Evolutionary conservation across 2,888 invertebrate species (phyloP), one percentile per base, ranked within the genome.

Genomic region (Drosophila koepferae): DNA sequence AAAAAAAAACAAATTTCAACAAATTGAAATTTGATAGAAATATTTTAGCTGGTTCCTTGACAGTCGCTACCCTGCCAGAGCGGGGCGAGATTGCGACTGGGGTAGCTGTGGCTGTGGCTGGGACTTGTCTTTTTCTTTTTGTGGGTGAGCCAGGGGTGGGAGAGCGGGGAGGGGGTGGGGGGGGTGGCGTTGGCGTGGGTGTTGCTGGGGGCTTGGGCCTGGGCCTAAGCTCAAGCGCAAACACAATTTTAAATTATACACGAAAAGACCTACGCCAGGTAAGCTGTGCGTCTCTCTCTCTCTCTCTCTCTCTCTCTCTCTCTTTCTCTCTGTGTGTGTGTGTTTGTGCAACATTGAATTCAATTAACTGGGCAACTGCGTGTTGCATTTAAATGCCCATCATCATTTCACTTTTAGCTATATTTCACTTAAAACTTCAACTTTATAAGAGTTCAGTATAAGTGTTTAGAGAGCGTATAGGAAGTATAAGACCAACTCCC

Each of bases 21-120:
- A 85, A 87, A 85, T 87, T 85, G 88, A 87, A 85, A 88, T 88
- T 85, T 85, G 83, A 87, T 85, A 85, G 86, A 87, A 85, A 87
- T 86, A 81, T 82, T 72, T 75, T 79, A 68, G 79, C 76, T 70
- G 80, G 48, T 73, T 60, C 54, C 61, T 44, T 51, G 62, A 38
- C 51, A 64, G 56, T 44, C 43, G 16, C 48, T 48, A n/a, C 36
- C 23, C 58, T n/a, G 58, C 3, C 12, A 18, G n/a, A 3, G 20
- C 38, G 14, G 38, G 18, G 5, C 2, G 49, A 34, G 49, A 18
- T n/a, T 28, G 10, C 9, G 28, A n/a, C 34, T 34, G 49, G 44
- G 28, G 8, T 2, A 12, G 28, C 28, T 28, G 5, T 5, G n/a
- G 10, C 55, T 38, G 40, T 20, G 18, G 43, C 44, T 10, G 28